Evolutionary conservation across 2,797 vertebrate species (phyloP).

Genomic region (Fratercula arctica): DNA sequence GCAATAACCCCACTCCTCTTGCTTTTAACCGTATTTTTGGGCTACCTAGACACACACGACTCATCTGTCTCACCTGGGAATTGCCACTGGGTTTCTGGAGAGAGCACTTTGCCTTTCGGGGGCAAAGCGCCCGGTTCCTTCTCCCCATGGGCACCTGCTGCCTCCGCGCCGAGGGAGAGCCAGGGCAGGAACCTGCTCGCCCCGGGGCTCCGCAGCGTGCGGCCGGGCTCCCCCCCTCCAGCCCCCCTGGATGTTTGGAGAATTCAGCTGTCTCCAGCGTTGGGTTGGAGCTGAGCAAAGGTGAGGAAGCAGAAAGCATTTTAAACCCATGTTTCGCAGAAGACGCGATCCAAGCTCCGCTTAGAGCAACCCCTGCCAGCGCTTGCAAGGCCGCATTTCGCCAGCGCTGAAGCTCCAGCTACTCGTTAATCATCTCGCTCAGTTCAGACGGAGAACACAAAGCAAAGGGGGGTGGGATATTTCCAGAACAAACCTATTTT

Average conservation of each 20-base stretch:
- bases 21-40: fast-evolving
- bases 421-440: background rate
- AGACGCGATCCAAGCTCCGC: background rate
- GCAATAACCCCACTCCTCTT: background rate
- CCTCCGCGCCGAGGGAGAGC: background rate
- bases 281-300: background rate
- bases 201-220: fast-evolving
- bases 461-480: background rate
- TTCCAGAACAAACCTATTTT: background rate
- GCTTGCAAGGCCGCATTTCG: background rate
- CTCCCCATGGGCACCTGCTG: background rate
- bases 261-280: fast-evolving
- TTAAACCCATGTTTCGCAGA: fast-evolving
- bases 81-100: background rate
- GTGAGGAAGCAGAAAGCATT: background rate
- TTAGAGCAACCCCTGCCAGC: background rate
- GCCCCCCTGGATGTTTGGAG: background rate
- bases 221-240: background rate
- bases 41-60: fast-evolving
- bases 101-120: background rate
- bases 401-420: background rate
- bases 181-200: background rate
- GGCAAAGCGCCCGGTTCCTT: fast-evolving
- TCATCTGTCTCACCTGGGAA: background rate
- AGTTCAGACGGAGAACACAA: background rate